Conservation (phyloP, 2,888 invertebrate species). For the Isoperla grammatica region DNA sequence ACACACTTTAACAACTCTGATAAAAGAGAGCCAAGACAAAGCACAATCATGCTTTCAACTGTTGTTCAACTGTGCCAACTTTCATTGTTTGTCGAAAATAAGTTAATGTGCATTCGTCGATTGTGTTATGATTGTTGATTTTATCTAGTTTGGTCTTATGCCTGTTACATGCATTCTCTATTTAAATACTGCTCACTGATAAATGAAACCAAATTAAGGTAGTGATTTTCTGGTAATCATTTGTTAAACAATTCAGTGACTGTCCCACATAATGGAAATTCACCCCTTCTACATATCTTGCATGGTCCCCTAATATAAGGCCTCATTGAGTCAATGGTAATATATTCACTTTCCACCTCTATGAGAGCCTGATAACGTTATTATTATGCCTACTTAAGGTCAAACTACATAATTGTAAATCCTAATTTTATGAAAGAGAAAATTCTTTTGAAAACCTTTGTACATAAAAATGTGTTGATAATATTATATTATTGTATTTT, state of each 20-base stretch:
- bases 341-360: neutral
- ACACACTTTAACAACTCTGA: too few relatives aligned
- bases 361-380: neutral
- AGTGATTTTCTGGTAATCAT: neutral
- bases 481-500: slow-evolving; percentile 1
- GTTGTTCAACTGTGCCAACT: too few relatives aligned
- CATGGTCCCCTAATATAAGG: slow-evolving; percentile 19
- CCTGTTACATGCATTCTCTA: too few relatives aligned
- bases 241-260: neutral
- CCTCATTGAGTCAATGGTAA: neutral
- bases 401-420: slow-evolving; percentile 8
- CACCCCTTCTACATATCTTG: slow-evolving; percentile 25
- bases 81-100: too few relatives aligned
- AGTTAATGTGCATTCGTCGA: too few relatives aligned
- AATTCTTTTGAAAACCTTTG: slow-evolving; percentile 26
- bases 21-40: too few relatives aligned
- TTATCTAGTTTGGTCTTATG: too few relatives aligned
- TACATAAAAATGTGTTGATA: slow-evolving; percentile 28
- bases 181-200: too few relatives aligned
- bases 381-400: neutral
- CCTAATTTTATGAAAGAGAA: neutral
- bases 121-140: too few relatives aligned
- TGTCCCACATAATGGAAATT: neutral
- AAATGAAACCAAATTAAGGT: too few relatives aligned
- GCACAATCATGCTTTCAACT: too few relatives aligned